Evolutionary conservation across 1,140 invertebrate genomes (phyloP), one percentile per base, ranked within the genome.

Genomic region (Heliconius hewitsoni): DNA sequence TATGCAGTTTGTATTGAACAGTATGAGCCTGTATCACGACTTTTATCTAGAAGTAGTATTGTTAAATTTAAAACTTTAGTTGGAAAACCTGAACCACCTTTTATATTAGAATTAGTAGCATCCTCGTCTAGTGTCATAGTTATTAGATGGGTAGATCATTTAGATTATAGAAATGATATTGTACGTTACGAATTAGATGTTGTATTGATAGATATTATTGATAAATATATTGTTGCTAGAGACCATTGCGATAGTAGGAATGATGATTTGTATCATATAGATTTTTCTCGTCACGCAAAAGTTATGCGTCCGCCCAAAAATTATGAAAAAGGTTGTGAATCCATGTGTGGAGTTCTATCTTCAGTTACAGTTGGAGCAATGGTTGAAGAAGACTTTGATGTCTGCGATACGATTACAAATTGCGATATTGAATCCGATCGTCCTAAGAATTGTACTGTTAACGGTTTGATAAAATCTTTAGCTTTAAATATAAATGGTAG

Each of bases 1-100:
- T 94, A 94, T 77, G 88, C 87, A 8, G 66, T 90, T 16, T 94
- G 93, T 77, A 85, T 94, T 57, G 93, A 94, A 87, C 86, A 83
- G 42, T 91, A 88, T 74, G 85, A 91, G 46, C 79, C 88, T 42
- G n/a, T 82, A 18, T 76, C 86, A 39, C 80, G 82, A n/a, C 73
- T 76, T 30, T 75, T 93, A 30, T 83, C 86, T 5, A 82, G 91
- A 57, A 93, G 86, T 78, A 80, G 85, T 46, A 88, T 94, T 71
- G 81, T 86, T 1, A 90, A 90, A 57, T 94, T 94, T 70, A 84
- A 86, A 57, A 94, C 91, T 19, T 76, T 82, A 71, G 85, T 93
- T 34, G 91, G 91, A 30, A 92, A 87, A 82, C 93, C 93, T 3
- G 86, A 90, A 77, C 91, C 91, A 50, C 91, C 93, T 6, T 94